phyloP scores from a whole-genome alignment of 2,888 invertebrate species.

The Tiliacea citrago region DNA sequence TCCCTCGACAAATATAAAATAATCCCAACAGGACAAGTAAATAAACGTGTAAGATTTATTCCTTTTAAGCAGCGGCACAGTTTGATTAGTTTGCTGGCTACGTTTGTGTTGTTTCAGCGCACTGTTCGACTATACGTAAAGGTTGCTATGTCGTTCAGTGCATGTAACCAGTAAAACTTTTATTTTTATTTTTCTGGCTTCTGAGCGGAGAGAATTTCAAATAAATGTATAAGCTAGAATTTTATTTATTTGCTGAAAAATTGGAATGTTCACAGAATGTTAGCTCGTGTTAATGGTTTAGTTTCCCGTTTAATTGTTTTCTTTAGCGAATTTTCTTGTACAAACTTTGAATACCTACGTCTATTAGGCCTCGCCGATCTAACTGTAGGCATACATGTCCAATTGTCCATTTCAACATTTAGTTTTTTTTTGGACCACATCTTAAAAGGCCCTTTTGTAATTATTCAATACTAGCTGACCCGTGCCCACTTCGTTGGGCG shows the following conservation, averaged over 20 bases:
- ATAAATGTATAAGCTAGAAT: conserved; percentile 9
- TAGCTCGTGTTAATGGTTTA: background rate
- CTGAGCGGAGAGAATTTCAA: conserved; percentile 9
- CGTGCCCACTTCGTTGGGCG: too few relatives aligned
- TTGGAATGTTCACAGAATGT: background rate
- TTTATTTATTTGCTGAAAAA: conserved; percentile 8
- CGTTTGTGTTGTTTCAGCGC: conserved; percentile 48
- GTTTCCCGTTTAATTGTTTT: conserved; percentile 8
- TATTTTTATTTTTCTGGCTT: conserved; percentile 34
- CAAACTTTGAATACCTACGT: too few relatives aligned
- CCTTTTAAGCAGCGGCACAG: conserved; percentile 16
- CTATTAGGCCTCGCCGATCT: background rate
- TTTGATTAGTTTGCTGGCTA: conserved; percentile 46
- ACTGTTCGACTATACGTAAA: conserved; percentile 1
- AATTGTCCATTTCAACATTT: too few relatives aligned
- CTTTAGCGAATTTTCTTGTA: background rate
- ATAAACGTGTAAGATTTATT: conserved; percentile 42
- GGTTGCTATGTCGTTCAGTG: conserved; percentile 44
- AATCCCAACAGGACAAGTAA: conserved; percentile 28
- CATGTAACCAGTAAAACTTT: conserved; percentile 43
- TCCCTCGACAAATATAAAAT: conserved; percentile 13
- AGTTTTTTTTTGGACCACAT: too few relatives aligned
- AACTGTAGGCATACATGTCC: background rate
- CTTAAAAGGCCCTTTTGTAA: background rate
- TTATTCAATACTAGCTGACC: too few relatives aligned